Conservation (phyloP, 2,113 vertebrate genomes). For the Sinocyclocheilus rhinocerous region DNA sequence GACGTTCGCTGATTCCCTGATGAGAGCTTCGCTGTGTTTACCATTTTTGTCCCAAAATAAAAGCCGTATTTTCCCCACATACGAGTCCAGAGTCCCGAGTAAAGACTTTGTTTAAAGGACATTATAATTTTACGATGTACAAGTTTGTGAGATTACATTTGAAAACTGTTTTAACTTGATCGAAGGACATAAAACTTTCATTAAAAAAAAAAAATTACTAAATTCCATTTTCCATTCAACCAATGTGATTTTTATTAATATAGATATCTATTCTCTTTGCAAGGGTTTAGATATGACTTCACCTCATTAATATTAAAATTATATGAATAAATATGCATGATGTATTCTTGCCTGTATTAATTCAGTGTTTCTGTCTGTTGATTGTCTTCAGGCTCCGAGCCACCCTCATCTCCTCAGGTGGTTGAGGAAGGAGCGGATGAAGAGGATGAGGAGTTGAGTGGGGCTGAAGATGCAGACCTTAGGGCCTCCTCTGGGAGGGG, state of each 20-base stretch:
- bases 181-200: neutral
- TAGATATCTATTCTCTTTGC: neutral
- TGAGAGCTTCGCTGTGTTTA: conserved; percentile 7
- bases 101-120: neutral
- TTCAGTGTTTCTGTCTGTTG: conserved; percentile 2
- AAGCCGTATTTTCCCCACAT: neutral
- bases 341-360: conserved; percentile 26
- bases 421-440: conserved; percentile 74
- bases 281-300: neutral
- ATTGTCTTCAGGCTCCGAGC: conserved; percentile 66
- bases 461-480: conserved; percentile 76
- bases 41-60: conserved; percentile 25
- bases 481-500: conserved; percentile 71
- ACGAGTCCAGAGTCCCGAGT: neutral
- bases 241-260: too few species aligned
- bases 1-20: neutral
- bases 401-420: conserved; percentile 72
- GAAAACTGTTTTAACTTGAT: neutral
- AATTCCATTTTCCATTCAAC: neutral
- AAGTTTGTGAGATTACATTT: neutral
- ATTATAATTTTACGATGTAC: neutral
- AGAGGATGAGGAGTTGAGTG: conserved; percentile 74
- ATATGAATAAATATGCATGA: neutral
- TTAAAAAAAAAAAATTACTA: neutral
- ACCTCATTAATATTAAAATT: neutral